These are phyloP conservation scores for Ctenoplectra terminalis DNA, from an alignment of 1,140 invertebrate genomes.

Conservation along the genomic window DNA sequence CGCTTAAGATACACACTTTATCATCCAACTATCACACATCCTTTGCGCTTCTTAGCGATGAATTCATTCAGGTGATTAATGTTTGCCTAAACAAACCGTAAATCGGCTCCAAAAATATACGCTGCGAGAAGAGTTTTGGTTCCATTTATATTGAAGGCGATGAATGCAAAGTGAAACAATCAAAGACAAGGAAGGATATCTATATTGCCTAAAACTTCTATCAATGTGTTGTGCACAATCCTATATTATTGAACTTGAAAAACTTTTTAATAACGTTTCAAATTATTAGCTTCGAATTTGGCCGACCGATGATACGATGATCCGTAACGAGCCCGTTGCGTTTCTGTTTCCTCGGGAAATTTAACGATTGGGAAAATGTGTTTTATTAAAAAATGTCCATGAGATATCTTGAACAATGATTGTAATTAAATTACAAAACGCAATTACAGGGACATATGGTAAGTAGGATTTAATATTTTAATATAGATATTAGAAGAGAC, in stretches of 20 bases:
- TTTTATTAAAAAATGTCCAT: conserved; percentile 11
- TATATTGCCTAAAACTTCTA: conserved; percentile 32
- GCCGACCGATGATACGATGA: conserved; percentile 20
- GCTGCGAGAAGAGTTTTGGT: not conserved
- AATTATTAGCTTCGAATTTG: not conserved
- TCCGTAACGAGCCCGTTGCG: conserved; percentile 3
- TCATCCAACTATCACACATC: conserved; percentile 46
- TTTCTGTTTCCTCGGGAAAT: conserved; percentile 15
- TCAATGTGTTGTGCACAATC: conserved; percentile 25
- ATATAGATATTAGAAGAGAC: not conserved
- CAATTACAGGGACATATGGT: conserved; percentile 48
- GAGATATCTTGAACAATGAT: conserved; percentile 49
- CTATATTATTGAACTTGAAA: conserved; percentile 18
- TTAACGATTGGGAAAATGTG: conserved; percentile 17
- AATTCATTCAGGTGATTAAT: conserved; percentile 52
- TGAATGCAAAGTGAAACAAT: conserved; percentile 36
- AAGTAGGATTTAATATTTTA: conserved; percentile 32
- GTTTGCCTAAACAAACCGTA: conserved; percentile 35
- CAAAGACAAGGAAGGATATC: conserved; percentile 30
- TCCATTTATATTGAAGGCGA: conserved; percentile 16
- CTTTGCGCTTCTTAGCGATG: conserved; percentile 33
- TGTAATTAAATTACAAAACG: not conserved
- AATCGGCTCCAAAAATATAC: not conserved
- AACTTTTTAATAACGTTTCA: conserved; percentile 1
- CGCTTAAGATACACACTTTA: conserved; percentile 35